These are phyloP conservation scores for Pelmatolapia mariae DNA, from an alignment of 2,113 vertebrate genomes.

Conservation along the genomic window DNA sequence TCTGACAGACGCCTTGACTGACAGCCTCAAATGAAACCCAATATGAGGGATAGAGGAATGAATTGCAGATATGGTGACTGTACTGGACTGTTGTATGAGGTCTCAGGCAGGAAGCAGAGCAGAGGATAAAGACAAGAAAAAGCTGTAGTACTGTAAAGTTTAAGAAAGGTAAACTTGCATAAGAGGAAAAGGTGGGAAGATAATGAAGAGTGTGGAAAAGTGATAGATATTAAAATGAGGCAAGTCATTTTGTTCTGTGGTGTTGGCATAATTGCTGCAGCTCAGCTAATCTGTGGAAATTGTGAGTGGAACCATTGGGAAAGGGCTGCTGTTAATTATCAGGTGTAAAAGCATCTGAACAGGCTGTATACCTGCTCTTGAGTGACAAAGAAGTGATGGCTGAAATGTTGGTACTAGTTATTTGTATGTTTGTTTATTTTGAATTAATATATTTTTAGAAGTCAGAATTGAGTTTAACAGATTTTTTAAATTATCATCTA, in stretches of 20 bases:
- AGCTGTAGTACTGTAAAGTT: not conserved
- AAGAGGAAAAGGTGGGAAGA: not conserved
- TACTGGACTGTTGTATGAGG: constrained; percentile 11
- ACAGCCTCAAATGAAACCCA: constrained; percentile 68
- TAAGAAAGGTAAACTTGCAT: not conserved
- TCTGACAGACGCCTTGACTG: constrained; percentile 64
- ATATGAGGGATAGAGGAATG: constrained; percentile 48
- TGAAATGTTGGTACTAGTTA: not conserved
- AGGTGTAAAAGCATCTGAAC: not conserved
- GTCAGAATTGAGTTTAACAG: not conserved
- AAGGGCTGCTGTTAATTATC: not conserved
- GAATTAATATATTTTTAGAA: not conserved
- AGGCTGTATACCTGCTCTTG: not conserved
- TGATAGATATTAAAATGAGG: not conserved
- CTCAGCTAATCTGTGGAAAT: not conserved
- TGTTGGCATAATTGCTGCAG: not conserved
- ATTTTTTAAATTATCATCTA: not conserved
- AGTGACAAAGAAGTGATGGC: not conserved
- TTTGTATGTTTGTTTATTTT: not conserved
- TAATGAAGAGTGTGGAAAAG: not conserved
- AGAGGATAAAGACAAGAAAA: not conserved
- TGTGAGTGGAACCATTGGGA: not conserved
- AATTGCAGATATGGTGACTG: constrained; percentile 56
- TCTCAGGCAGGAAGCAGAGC: not conserved
- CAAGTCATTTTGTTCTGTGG: not conserved